Conservation (phyloP, 1,140 invertebrate species). For the Temnothorax nylanderi region DNA sequence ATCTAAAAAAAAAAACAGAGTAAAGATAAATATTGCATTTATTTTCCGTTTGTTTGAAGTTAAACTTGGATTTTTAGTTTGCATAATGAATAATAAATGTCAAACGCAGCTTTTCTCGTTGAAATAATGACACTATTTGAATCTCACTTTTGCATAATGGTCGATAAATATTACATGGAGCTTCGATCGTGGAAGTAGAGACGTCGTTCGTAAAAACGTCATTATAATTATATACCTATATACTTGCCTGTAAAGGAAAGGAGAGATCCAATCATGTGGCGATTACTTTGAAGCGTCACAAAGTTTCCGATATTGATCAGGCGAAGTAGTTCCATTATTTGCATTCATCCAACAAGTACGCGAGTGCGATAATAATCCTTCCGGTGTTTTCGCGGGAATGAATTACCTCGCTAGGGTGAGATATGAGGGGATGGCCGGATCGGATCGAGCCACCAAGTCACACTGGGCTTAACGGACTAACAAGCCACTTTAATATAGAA, state of each 20-base stretch:
- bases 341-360: not conserved
- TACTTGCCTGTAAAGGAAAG: not conserved
- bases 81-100: not conserved
- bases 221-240: not conserved
- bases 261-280: not conserved
- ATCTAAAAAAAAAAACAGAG: not conserved
- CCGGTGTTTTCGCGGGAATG: slow-evolving; percentile 43
- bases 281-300: not conserved
- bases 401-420: slow-evolving; percentile 18
- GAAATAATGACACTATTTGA: not conserved
- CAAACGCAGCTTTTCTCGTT: not conserved
- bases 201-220: not conserved
- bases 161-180: slow-evolving; percentile 18
- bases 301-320: slow-evolving; percentile 24
- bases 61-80: not conserved
- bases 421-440: not conserved
- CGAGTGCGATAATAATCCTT: slow-evolving; percentile 44
- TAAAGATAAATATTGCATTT: not conserved
- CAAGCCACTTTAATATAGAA: slow-evolving; percentile 62
- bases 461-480: slow-evolving; percentile 52
- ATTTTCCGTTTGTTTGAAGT: not conserved
- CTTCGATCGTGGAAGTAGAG: not conserved
- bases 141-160: not conserved
- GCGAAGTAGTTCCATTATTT: slow-evolving; percentile 42
- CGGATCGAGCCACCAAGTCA: slow-evolving; percentile 50